Evolutionary conservation across 1,140 invertebrate genomes (phyloP), one percentile per base, ranked within the genome.

Genomic region (Himalopsyche phryganea): DNA sequence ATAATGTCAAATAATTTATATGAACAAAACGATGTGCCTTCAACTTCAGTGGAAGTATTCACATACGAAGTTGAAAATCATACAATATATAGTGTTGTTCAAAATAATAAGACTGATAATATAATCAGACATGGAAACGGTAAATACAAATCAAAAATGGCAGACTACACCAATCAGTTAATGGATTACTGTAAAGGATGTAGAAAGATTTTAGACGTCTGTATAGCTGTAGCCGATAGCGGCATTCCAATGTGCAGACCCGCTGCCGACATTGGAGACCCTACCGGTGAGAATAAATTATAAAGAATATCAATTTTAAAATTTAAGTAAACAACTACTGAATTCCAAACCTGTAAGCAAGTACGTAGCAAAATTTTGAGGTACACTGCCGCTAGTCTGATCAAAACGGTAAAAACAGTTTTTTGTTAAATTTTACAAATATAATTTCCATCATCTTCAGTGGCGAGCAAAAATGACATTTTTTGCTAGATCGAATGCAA

Each of bases 151-250:
- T 33, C 28, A 14, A 55, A 46, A 17, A 20, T 45, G 9, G 56
- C 50, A 35, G 35, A 58, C n/a, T 46, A 46, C 13, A 50, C 53
- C 13, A 57, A 64, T 33, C 33, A 60, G 49, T 32, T 64, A 15
- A 54, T 15, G 7, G 56, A 63, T 51, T 75, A 73, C 65, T 79
- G 76, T 42, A 65, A 52, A 64, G 70, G 70, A 71, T 77, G 75
- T 72, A 72, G 76, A 74, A 76, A 56, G 61, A 59, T 69, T 49
- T 79, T 67, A 7, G 78, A 88, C 71, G 81, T 88, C 18, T 88
- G 87, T 71, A 82, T 88, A 60, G 79, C 85, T 17, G 75, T 83
- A 60, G 76, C 80, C 57, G 77, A 75, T 42, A 84, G 82, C 62
- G 76, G 79, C 9, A 80, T 79, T 35, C 83, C 88, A 0, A 74